phyloP scores from a whole-genome alignment of 1,140 invertebrate species.

The Leptoteleia sp. region DNA sequence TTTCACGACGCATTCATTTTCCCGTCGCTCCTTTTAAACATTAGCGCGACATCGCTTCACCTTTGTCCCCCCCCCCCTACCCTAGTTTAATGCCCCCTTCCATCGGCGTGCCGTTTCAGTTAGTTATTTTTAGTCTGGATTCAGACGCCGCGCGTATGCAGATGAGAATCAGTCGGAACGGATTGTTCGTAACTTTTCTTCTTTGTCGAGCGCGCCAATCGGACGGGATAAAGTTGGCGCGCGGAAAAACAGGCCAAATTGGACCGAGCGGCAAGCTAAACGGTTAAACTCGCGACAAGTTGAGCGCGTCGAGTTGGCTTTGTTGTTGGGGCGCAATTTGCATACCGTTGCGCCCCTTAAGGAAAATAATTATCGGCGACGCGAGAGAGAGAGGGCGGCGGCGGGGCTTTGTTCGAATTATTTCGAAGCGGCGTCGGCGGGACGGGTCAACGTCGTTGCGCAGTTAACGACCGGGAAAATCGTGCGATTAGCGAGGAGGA shows the following conservation, averaged over 20 bases:
- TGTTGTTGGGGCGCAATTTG: slow-evolving; percentile 20
- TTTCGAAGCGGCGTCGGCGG: slow-evolving; percentile 1
- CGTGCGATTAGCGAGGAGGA: slow-evolving; percentile 48
- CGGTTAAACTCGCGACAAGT: slow-evolving; percentile 8
- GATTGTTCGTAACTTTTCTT: slow-evolving; percentile 31
- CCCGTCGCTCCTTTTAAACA: slow-evolving; percentile 47
- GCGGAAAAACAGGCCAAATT: slow-evolving; percentile 10
- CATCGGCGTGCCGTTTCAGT: slow-evolving; percentile 39
- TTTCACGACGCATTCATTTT: slow-evolving; percentile 57
- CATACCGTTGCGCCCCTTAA: slow-evolving; percentile 10
- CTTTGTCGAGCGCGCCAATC: background rate
- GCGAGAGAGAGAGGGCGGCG: background rate
- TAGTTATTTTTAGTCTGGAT: slow-evolving; percentile 28
- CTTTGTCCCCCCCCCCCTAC: slow-evolving; percentile 31
- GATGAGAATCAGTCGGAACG: slow-evolving; percentile 12
- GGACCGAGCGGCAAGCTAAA: slow-evolving; percentile 7
- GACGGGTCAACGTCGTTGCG: slow-evolving; percentile 16
- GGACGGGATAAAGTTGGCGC: slow-evolving; percentile 11
- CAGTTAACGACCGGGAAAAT: slow-evolving; percentile 59
- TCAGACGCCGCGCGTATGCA: slow-evolving; percentile 19
- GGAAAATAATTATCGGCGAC: slow-evolving; percentile 21
- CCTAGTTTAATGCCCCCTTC: slow-evolving; percentile 22
- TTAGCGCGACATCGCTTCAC: slow-evolving; percentile 54
- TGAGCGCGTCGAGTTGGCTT: slow-evolving; percentile 6
- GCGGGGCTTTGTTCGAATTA: slow-evolving; percentile 22